A percentile compares a stretch with the other conserved stretches of the same genome.
phyloP scores from a whole-genome alignment of 2,888 invertebrate species.

The Odontothrips loti region DNA sequence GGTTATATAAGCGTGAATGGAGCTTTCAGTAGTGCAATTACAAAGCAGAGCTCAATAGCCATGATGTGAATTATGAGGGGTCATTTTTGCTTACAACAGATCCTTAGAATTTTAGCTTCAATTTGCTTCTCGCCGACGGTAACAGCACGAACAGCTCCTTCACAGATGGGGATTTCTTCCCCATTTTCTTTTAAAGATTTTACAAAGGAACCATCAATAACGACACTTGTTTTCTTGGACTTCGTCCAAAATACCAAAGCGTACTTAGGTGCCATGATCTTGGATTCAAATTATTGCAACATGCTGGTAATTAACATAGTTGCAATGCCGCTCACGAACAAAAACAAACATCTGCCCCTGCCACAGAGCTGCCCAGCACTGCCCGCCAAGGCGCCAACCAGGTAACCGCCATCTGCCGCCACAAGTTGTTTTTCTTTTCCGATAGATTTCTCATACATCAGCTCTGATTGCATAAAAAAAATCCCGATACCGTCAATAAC shows the following conservation, averaged over 20 bases:
- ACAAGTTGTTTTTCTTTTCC: no score
- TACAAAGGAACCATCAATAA: background rate
- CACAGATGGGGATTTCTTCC: background rate
- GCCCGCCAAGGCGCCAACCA: no score
- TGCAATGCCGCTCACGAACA: no score
- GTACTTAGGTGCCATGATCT: background rate
- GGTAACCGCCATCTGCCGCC: no score
- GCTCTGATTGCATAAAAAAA: no score
- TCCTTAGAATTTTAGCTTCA: conserved; percentile 7
- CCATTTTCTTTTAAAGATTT: background rate
- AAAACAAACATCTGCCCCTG: no score
- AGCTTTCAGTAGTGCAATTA: background rate
- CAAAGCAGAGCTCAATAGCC: background rate
- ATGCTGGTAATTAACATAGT: background rate
- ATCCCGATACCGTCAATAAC: no score
- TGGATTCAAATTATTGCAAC: background rate
- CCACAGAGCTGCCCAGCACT: no score
- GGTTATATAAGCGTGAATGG: background rate
- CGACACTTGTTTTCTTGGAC: background rate
- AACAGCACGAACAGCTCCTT: background rate
- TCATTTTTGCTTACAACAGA: background rate
- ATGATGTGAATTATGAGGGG: background rate
- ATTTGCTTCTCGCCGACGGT: background rate
- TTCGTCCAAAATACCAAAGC: background rate
- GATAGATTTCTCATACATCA: no score